Evolutionary conservation across 2,888 invertebrate genomes (phyloP), one percentile per base, ranked within the genome.

Genomic region (Leucozona laternaria): DNA sequence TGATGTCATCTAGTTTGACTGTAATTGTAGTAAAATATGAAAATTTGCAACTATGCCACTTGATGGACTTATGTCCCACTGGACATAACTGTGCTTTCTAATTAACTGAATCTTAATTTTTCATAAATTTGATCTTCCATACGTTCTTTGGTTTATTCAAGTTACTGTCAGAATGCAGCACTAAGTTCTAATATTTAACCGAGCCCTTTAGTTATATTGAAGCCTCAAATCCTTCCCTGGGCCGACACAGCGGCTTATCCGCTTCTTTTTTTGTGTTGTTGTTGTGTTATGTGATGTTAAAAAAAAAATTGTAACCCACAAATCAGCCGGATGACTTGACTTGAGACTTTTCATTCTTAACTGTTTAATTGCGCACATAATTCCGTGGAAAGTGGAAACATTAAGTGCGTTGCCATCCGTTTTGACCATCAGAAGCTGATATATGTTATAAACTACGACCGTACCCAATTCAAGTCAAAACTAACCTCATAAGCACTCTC

Each of bases 311-410:
- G 73, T 80, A 77, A 68, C 62, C 81, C 73, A 77, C 72, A 85
- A 81, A 85, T 81, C 43, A 37, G 45, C 77, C 68, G 66, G 62
- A 78, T 62, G 58, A 25, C 50, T 53, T 50, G 62, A 62, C 53
- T 68, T 57, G 45, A 72, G 79, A 40, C 64, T 66, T 58, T 57
- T 45, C 73, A 73, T 64, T 66, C 68, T 68, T 57, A 43, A 28
- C 20, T 50, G 64, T 68, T 78, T 66, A 78, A 68, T 78, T 79
- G 70, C 25, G 53, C 83, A 79, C 75, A 79, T 71, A 71, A 55
- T 71, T 43, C 57, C 31, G 68, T 78, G 73, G 79, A 83, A 83
- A 83, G 83, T 83, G 73, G 83, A 79, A 79, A 70, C 11, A 31
- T 20, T 71, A 77, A 82, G 82, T 68, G 60, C 79, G 55, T 68